phyloP scores from a whole-genome alignment of 2,888 invertebrate genomes.

The Eristalinus sepulchralis region DNA sequence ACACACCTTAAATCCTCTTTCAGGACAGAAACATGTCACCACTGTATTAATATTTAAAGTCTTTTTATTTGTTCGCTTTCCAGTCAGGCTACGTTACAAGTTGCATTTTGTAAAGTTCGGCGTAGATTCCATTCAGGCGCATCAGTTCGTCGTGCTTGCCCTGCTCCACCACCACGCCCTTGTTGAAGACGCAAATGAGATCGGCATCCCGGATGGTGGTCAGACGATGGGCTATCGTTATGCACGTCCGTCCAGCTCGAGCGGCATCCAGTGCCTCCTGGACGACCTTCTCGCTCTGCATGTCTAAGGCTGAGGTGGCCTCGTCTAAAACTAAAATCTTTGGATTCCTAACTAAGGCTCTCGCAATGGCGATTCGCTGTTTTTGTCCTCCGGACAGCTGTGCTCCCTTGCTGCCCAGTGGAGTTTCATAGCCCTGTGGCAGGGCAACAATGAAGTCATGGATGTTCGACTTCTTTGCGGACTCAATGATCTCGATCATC shows the following conservation, averaged over 20 bases:
- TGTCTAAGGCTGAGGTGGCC: constrained; percentile 90
- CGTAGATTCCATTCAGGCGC: constrained; percentile 84
- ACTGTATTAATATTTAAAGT: too few relatives aligned
- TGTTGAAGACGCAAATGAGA: constrained; percentile 90
- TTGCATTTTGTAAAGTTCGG: constrained; percentile 85
- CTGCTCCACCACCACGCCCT: constrained; percentile 88
- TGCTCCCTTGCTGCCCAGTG: constrained; percentile 88
- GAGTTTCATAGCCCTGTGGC: constrained; percentile 89
- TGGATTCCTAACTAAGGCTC: constrained; percentile 89
- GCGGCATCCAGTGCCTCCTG: constrained; percentile 93
- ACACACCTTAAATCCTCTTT: too few relatives aligned
- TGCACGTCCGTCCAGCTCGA: constrained; percentile 89
- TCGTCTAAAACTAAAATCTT: constrained; percentile 88
- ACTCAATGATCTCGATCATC: constrained; percentile 88
- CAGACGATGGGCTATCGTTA: constrained; percentile 93
- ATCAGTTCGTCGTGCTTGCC: constrained; percentile 90
- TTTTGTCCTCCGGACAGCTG: constrained; percentile 93
- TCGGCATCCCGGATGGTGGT: constrained; percentile 92
- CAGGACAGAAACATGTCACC: too few relatives aligned
- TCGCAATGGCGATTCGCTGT: constrained; percentile 91
- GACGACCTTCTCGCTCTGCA: constrained; percentile 89
- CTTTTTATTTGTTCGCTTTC: background rate
- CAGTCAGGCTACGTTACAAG: constrained; percentile 77
- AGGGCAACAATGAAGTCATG: constrained; percentile 88
- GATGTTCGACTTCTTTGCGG: constrained; percentile 89